Evolutionary conservation across 1,140 invertebrate genomes (phyloP).

Genomic region (Zaprionus tsacasi): DNA sequence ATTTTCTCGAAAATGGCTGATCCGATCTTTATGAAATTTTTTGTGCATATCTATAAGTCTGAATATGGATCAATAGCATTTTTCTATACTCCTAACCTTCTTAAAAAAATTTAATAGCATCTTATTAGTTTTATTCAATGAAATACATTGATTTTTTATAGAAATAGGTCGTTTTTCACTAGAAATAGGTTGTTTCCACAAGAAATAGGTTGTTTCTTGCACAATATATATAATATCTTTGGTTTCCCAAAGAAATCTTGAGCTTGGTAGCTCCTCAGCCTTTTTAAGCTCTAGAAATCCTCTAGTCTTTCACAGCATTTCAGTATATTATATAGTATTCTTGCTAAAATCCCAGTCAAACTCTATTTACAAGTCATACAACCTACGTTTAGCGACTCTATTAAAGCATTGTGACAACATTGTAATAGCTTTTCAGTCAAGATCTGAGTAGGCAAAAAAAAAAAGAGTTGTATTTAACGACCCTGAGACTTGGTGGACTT

Average conservation of each 20-base stretch:
- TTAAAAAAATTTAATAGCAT: no score
- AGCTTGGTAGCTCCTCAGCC: background rate
- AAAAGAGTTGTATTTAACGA: conserved; percentile 29
- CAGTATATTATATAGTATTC: background rate
- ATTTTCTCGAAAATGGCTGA: no score
- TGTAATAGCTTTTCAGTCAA: conserved; percentile 36
- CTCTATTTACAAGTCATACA: background rate
- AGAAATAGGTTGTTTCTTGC: no score
- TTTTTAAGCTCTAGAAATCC: background rate
- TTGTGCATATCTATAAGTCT: no score
- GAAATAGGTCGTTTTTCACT: no score
- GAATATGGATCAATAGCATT: no score
- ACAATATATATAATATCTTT: no score
- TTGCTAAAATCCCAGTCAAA: background rate
- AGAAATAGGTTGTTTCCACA: no score
- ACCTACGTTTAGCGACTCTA: background rate
- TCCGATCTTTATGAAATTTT: no score
- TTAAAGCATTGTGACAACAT: conserved; percentile 35
- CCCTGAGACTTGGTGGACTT: conserved; percentile 43
- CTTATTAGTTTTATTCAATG: no score
- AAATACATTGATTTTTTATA: no score
- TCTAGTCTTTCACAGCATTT: background rate
- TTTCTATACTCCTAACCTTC: no score
- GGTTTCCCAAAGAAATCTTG: background rate
- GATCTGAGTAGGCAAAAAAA: conserved; percentile 31